These are phyloP conservation scores for Mythimna pallens DNA, from an alignment of 2,888 invertebrate species.

Conservation along the genomic window DNA sequence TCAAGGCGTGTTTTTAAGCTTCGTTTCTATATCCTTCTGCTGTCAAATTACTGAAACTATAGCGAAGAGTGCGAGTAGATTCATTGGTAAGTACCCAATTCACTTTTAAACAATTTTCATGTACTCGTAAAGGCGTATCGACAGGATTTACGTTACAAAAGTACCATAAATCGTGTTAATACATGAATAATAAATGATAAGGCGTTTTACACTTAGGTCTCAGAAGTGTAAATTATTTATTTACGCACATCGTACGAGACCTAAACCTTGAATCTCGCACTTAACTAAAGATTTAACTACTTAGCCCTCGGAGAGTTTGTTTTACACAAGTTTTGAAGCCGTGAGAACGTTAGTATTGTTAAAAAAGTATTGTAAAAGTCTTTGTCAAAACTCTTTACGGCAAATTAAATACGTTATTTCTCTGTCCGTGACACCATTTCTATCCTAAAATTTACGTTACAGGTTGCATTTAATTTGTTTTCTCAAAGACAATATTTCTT, in stretches of 20 bases:
- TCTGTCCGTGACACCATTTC: constrained; percentile 9
- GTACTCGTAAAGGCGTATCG: constrained; percentile 38
- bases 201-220: constrained; percentile 61
- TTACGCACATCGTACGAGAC: constrained; percentile 47
- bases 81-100: constrained; percentile 81
- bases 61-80: constrained; percentile 88
- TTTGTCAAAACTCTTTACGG: constrained; percentile 22
- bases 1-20: constrained; percentile 87
- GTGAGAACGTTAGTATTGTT: not conserved
- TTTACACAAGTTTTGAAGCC: constrained; percentile 43
- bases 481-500: constrained; percentile 5
- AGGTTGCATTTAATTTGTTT: constrained; percentile 32
- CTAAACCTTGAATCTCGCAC: constrained; percentile 58
- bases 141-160: constrained; percentile 48
- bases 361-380: constrained; percentile 42
- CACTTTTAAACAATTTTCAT: constrained; percentile 34
- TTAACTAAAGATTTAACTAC: constrained; percentile 59
- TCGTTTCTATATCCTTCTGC: constrained; percentile 87
- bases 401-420: constrained; percentile 38
- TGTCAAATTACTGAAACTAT: constrained; percentile 88
- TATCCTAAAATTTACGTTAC: constrained; percentile 1
- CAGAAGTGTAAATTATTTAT: constrained; percentile 63
- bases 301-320: constrained; percentile 49
- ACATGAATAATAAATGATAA: constrained; percentile 60
- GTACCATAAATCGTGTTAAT: constrained; percentile 56